phyloP scores from a whole-genome alignment of 2,797 vertebrate genomes.

The Zalophus californianus region DNA sequence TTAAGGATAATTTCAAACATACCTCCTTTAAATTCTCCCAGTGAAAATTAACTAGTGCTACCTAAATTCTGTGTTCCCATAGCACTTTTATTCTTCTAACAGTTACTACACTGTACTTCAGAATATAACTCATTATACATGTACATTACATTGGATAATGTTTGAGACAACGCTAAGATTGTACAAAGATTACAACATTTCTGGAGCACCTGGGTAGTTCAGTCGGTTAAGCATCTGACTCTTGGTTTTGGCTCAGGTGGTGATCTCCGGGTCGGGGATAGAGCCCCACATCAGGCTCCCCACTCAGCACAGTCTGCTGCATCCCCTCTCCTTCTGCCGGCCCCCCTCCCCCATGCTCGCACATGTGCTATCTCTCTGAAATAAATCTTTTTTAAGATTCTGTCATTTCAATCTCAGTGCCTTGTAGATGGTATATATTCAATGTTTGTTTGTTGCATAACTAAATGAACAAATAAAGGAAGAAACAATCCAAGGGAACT shows the following conservation, averaged over 20 bases:
- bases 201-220: not conserved
- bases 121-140: not conserved
- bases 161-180: not conserved
- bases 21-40: not conserved
- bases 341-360: not conserved
- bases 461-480: not conserved
- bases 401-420: not conserved
- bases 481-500: not conserved
- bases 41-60: not conserved
- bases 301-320: not conserved
- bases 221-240: not conserved
- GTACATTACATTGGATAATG: not conserved
- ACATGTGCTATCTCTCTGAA: not conserved
- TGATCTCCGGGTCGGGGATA: not conserved
- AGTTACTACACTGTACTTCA: not conserved
- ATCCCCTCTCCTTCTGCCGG: not conserved
- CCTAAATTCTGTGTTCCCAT: not conserved
- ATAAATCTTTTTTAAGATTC: not conserved
- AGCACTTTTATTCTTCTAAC: not conserved
- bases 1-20: not conserved
- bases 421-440: not conserved
- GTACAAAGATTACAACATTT: not conserved
- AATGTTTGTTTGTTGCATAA: not conserved
- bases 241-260: not conserved
- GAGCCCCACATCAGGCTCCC: not conserved